Conservation (phyloP, 1,140 invertebrate species). For the Drosophila mojavensis region DNA sequence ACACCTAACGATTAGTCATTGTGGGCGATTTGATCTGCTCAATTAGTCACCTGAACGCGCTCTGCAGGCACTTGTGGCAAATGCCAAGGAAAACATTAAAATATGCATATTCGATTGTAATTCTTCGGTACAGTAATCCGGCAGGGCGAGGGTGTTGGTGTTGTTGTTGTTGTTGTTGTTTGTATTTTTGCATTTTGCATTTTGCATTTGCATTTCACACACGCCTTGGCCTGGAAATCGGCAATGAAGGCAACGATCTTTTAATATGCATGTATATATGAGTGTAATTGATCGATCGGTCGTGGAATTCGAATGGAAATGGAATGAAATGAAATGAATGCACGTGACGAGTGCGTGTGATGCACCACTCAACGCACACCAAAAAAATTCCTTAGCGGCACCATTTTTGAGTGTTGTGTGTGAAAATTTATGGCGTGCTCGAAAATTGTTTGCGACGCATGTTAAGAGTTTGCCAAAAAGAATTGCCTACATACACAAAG, state of each 20-base stretch:
- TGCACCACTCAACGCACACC: conserved; percentile 54
- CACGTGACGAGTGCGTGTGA: conserved; percentile 68
- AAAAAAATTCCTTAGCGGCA: conserved; percentile 69
- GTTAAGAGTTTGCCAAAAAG: conserved; percentile 47
- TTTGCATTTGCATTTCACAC: conserved; percentile 57
- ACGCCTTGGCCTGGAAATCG: conserved; percentile 77
- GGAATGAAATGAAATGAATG: conserved; percentile 20
- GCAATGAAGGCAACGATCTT: conserved; percentile 71
- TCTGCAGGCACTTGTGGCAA: conserved; percentile 26
- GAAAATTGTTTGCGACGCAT: conserved; percentile 46
- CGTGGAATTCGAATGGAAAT: conserved; percentile 45
- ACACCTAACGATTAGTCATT: conserved; percentile 55
- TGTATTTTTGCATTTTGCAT: conserved; percentile 50
- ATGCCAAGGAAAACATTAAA: conserved; percentile 43
- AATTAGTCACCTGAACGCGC: conserved; percentile 67
- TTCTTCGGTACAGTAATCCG: conserved; percentile 43
- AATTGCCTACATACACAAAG: conserved; percentile 13
- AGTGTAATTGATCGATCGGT: conserved; percentile 67
- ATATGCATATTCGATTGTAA: conserved; percentile 60
- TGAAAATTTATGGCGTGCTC: conserved; percentile 71
- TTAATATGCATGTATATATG: conserved; percentile 35
- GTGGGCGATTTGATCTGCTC: conserved; percentile 12
- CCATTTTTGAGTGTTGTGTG: conserved; percentile 44
- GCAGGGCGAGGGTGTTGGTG: conserved; percentile 62
- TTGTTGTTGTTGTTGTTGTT: conserved; percentile 10